These are phyloP conservation scores for Cosmia trapezina DNA, from an alignment of 2,888 invertebrate species.

Conservation along the genomic window DNA sequence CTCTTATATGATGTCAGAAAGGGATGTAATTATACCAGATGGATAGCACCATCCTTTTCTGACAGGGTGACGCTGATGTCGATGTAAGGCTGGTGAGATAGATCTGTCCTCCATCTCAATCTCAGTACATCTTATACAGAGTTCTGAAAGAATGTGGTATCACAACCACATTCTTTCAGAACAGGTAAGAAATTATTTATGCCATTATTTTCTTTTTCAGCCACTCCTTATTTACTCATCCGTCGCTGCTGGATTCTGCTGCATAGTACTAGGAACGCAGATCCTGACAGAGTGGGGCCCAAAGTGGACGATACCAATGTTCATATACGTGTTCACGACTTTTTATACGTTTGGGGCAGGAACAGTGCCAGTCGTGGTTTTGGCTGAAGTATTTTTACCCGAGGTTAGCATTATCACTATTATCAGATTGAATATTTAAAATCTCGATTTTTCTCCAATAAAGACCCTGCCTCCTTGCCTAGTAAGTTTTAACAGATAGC, in stretches of 20 bases:
- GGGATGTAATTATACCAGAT: background rate
- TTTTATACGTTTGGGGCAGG: conserved; percentile 76
- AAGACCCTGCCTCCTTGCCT: background rate
- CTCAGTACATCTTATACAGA: background rate
- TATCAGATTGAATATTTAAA: background rate
- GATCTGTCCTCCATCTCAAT: background rate
- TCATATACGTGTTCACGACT: conserved; percentile 73
- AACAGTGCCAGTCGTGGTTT: conserved; percentile 76
- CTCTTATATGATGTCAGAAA: background rate
- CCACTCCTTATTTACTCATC: conserved; percentile 76
- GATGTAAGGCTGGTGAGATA: background rate
- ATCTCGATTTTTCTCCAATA: background rate
- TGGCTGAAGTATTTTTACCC: conserved; percentile 79
- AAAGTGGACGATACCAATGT: conserved; percentile 71
- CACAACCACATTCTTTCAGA: no score
- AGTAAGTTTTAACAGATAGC: background rate
- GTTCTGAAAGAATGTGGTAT: background rate
- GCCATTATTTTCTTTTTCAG: conserved; percentile 64
- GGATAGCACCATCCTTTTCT: background rate
- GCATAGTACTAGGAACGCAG: conserved; percentile 75
- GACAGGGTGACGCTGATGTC: background rate
- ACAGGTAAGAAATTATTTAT: background rate
- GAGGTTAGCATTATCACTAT: conserved; percentile 72
- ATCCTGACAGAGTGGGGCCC: conserved; percentile 79
- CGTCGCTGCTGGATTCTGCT: conserved; percentile 67